phyloP scores from a whole-genome alignment of 2,797 vertebrate genomes.

The Anguilla pacifica region DNA sequence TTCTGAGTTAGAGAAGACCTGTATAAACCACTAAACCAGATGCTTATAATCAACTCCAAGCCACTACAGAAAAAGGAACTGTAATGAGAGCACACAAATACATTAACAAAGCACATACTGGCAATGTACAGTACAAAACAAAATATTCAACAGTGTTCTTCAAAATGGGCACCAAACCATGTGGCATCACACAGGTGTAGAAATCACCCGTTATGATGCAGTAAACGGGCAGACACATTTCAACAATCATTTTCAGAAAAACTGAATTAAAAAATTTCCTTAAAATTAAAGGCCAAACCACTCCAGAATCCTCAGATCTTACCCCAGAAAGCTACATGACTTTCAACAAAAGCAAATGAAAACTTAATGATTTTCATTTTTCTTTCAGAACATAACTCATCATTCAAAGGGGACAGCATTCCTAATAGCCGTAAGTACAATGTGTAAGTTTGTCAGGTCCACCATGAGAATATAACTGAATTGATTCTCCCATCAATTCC shows the following conservation, averaged over 20 bases:
- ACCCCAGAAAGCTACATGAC: neutral
- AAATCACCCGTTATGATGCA: neutral
- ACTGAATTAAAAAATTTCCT: neutral
- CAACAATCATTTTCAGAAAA: neutral
- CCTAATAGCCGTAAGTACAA: neutral
- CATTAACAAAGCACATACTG: conserved; percentile 18
- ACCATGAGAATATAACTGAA: neutral
- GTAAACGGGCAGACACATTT: neutral
- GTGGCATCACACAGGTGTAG: neutral
- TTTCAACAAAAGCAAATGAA: neutral
- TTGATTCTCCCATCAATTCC: neutral
- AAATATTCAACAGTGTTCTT: neutral
- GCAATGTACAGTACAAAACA: conserved; percentile 4
- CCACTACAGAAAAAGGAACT: neutral
- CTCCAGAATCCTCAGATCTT: neutral
- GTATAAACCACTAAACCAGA: neutral
- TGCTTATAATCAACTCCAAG: neutral
- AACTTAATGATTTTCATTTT: neutral
- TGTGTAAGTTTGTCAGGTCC: neutral
- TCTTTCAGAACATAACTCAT: neutral
- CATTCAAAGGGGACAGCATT: neutral
- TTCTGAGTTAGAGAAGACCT: neutral
- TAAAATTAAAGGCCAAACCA: neutral
- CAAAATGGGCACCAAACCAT: neutral
- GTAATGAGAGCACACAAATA: neutral